These are phyloP conservation scores for Silurus lanzhouensis DNA, from an alignment of 2,797 vertebrate genomes.

Conservation along the genomic window DNA sequence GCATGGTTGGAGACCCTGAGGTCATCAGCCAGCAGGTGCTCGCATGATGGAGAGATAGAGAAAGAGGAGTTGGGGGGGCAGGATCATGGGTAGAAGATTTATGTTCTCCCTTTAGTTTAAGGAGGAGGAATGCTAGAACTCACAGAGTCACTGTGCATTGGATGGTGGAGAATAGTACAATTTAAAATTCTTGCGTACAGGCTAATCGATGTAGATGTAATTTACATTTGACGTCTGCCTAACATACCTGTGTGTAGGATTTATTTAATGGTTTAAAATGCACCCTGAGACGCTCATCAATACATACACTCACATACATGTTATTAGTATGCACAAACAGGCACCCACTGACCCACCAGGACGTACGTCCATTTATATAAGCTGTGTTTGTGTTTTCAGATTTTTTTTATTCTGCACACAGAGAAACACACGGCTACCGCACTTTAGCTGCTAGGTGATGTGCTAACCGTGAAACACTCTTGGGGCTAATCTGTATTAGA, in stretches of 20 bases:
- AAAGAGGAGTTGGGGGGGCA: constrained; percentile 21
- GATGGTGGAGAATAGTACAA: neutral
- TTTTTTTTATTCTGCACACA: neutral
- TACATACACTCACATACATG: neutral
- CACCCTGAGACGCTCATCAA: neutral
- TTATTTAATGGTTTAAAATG: neutral
- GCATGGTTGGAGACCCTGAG: constrained; percentile 75
- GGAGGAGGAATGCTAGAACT: constrained; percentile 49
- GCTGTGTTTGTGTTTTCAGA: neutral
- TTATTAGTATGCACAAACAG: neutral
- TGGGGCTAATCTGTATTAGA: constrained; percentile 8
- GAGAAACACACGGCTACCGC: neutral
- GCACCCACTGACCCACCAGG: constrained; percentile 26
- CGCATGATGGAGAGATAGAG: constrained; percentile 49
- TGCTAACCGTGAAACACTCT: constrained; percentile 6
- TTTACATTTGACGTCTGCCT: neutral
- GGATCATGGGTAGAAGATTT: constrained; percentile 23
- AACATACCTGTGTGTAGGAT: neutral
- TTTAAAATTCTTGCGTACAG: neutral
- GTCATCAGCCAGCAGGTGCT: constrained; percentile 77
- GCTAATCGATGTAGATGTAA: neutral
- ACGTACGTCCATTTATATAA: neutral
- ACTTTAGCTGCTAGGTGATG: neutral
- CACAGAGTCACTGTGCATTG: constrained; percentile 17
- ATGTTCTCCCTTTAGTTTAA: constrained; percentile 64